These are phyloP conservation scores for Chelidonichthys spinosus DNA, from an alignment of 2,797 vertebrate species.

Conservation along the genomic window DNA sequence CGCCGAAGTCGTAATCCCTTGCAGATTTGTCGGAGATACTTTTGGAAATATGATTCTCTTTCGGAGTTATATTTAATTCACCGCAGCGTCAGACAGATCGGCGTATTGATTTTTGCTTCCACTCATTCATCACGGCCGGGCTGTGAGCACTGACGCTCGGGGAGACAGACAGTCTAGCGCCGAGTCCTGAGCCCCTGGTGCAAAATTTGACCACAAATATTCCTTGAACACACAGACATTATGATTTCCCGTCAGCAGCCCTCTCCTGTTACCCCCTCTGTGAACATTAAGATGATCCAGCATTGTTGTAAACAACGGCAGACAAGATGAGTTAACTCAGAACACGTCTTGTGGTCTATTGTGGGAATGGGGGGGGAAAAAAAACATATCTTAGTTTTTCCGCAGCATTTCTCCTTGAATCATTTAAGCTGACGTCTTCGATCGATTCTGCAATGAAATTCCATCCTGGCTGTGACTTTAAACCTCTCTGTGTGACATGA, in stretches of 20 bases:
- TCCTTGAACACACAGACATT: constrained; percentile 11
- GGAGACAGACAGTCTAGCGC: constrained; percentile 59
- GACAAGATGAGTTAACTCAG: constrained; percentile 8
- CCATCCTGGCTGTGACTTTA: constrained; percentile 13
- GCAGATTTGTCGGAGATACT: constrained; percentile 1
- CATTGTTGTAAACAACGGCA: constrained; percentile 21
- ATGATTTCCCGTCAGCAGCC: constrained; percentile 62
- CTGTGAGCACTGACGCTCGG: constrained; percentile 38
- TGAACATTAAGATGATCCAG: constrained; percentile 48
- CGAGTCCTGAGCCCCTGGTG: constrained; percentile 24
- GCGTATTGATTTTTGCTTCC: constrained; percentile 59
- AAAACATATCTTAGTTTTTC: not conserved
- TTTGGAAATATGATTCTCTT: constrained; percentile 23
- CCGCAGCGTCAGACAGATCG: constrained; percentile 40
- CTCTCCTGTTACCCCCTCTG: constrained; percentile 61
- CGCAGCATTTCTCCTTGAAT: not conserved
- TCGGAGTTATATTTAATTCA: constrained; percentile 50
- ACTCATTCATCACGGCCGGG: constrained; percentile 43
- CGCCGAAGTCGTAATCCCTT: not conserved
- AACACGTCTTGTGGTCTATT: constrained; percentile 10
- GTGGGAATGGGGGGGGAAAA: not conserved
- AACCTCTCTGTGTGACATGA: constrained; percentile 5
- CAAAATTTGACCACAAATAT: constrained; percentile 37
- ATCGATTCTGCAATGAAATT: constrained; percentile 37
- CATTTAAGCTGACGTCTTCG: constrained; percentile 19